phyloP scores from a whole-genome alignment of 2,797 vertebrate species.

The Eospalax fontanierii region DNA sequence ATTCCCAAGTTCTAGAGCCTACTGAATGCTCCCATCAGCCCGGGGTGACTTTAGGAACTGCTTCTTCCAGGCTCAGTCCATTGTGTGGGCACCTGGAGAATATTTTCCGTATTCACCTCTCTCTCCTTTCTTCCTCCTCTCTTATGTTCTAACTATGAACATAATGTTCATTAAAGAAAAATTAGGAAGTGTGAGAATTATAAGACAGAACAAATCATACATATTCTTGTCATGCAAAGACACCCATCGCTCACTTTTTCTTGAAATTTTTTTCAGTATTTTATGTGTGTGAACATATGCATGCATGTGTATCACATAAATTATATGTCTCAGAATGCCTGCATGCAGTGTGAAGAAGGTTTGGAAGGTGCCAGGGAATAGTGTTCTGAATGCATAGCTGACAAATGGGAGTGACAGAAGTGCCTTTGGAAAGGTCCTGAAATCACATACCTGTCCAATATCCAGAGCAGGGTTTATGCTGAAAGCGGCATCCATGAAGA shows the following conservation, averaged over 20 bases:
- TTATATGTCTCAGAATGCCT: background rate
- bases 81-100: background rate
- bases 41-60: background rate
- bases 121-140: no score
- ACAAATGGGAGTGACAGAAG: background rate
- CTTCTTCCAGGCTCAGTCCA: background rate
- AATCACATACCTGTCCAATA: conserved; percentile 86
- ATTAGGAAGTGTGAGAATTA: background rate
- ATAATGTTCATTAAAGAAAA: background rate
- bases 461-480: conserved; percentile 89
- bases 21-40: background rate
- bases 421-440: background rate
- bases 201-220: background rate
- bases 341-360: background rate
- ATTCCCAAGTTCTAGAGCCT: background rate
- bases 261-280: background rate
- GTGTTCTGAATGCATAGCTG: background rate
- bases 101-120: background rate
- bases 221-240: background rate
- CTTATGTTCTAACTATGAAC: conserved; percentile 5
- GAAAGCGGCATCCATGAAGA: conserved; percentile 87
- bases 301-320: background rate
- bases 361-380: conserved; percentile 14
- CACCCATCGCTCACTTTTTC: conserved; percentile 4
- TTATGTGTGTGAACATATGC: background rate